Evolutionary conservation across 2,888 invertebrate genomes (phyloP), one percentile per base, ranked within the genome.

Genomic region (Portevinia maculata): DNA sequence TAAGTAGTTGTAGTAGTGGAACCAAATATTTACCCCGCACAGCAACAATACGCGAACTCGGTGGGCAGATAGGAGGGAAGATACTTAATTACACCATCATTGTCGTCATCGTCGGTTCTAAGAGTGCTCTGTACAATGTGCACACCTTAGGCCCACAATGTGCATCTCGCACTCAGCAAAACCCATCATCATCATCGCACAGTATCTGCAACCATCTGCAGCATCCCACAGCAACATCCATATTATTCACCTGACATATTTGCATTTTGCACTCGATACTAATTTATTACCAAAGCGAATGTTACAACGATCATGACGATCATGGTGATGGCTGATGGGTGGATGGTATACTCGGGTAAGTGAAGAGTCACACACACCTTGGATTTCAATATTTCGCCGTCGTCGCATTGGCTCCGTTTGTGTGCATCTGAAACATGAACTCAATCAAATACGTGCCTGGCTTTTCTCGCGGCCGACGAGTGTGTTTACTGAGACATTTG

Each of bases 211-310:
- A n/a, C 64, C 64, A 70, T 76, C 62, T 70, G 81, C 60, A 81
- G 67, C 64, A 81, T 71, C 64, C 46, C 65, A 71, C 67, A 55
- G 57, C 48, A 39, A 59, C 79, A 69, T 62, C 79, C 62, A 37
- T 71, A 78, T 78, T 67, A 78, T 73, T 78, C 83, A 78, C 83
- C 83, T 83, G 83, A 78, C 71, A 78, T 83, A 78, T 83, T 83
- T 83, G 73, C 83, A 83, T 83, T 71, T 78, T 83, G 71, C 67
- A 71, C 69, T 76, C 76, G 83, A 78, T 78, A 71, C 78, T 83
- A 83, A 83, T 83, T 83, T 83, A 83, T 78, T 78, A 83, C 78
- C 76, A 55, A 73, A 71, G 59, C 55, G 24, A 78, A 76, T 65
- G 65, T 46, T 52, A 48, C 39, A 28, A 67, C 41, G 28, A 28